Conservation (phyloP, 1,140 invertebrate species). For the Choristoneura fumiferana region DNA sequence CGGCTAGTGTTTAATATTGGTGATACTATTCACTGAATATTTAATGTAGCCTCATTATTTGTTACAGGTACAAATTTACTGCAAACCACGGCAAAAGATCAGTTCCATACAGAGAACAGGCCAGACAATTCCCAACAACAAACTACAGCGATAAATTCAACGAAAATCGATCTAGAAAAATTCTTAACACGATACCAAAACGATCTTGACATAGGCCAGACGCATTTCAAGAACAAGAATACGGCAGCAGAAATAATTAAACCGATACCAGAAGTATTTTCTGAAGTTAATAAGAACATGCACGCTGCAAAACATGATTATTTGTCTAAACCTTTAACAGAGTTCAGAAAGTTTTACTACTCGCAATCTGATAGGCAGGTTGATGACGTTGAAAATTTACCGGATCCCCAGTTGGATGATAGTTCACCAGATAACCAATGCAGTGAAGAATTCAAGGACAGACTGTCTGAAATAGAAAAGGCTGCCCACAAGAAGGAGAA, state of each 20-base stretch:
- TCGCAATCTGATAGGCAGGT: neutral
- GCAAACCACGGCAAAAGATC: no score
- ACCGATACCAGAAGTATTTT: slow-evolving; percentile 38
- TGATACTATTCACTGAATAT: no score
- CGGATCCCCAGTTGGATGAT: neutral
- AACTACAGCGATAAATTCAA: slow-evolving; percentile 21
- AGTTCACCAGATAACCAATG: neutral
- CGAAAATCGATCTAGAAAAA: slow-evolving; percentile 48
- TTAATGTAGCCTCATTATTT: no score
- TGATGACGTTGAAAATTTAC: neutral
- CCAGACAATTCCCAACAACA: neutral
- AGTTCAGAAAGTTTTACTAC: slow-evolving; percentile 55
- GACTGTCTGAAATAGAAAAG: slow-evolving; percentile 2
- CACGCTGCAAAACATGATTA: slow-evolving; percentile 34
- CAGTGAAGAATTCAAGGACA: slow-evolving; percentile 6
- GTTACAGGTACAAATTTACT: no score
- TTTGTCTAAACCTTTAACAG: slow-evolving; percentile 52
- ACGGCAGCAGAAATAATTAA: slow-evolving; percentile 27
- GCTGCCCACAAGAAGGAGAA: slow-evolving; percentile 26
- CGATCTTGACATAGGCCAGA: slow-evolving; percentile 32
- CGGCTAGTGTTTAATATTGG: no score
- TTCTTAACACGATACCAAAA: slow-evolving; percentile 51
- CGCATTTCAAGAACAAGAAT: slow-evolving; percentile 41
- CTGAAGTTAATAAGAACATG: slow-evolving; percentile 21
- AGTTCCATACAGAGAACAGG: no score